Evolutionary conservation across 2,888 invertebrate genomes (phyloP), one percentile per base, ranked within the genome.

Genomic region (Saturnia pavonia): DNA sequence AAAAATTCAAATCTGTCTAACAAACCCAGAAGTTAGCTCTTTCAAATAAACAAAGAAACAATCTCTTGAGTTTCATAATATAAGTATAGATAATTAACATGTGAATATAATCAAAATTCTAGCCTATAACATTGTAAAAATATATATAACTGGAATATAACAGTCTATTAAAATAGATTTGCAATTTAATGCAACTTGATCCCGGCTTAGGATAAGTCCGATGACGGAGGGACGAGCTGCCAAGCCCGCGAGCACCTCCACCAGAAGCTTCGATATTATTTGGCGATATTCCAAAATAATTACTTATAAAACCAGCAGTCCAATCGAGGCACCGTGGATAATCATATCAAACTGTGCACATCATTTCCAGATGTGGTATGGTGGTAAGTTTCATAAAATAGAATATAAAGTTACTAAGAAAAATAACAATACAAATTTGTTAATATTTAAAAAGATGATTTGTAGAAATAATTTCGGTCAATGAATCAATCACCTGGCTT

Each of bases 241-340:
- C 89, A 90, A 90, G 87, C 87, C 85, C 81, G 83, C 79, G 74
- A 81, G 82, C 85, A 85, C 86, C 85, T 86, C 83, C 78, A 77
- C 80, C 83, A 77, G 78, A 78, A 83, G 83, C 82, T 81, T 82
- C 82, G 85, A 85, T 89, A 87, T 89, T 90, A 89, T 90, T 91
- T 92, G 92, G 92, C 91, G 77, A 79, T 76, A 82, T 79, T 88
- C 91, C 92, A 92, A 90, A 90, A 91, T 92, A 91, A 92, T 91
- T 91, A 92, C 91, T 91, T 88, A 91, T 89, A 86, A 89, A 88
- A 86, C 87, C 86, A 83, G 83, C 82, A 82, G 82, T 79, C 81
- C 82, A 81, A 79, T 82, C 75, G 76, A 57, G 3, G 22, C 16
- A 43, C 57, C 57, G 57, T 11, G 43, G 45, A 67, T 60, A 57